Evolutionary conservation across 2,888 invertebrate genomes (phyloP), one percentile per base, ranked within the genome.

Genomic region (Branchellion lobata): DNA sequence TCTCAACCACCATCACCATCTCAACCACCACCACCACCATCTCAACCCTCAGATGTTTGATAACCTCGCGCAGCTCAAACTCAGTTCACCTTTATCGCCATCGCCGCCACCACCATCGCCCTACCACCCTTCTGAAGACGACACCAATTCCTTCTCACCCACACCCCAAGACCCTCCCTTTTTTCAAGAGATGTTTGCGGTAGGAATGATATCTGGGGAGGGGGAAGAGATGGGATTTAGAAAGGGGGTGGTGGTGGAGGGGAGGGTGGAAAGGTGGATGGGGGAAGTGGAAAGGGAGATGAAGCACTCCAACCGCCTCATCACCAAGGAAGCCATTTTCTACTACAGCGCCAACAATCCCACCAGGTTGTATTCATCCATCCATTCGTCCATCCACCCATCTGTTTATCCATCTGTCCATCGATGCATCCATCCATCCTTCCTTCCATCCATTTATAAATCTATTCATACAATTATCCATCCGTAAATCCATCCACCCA

Each of bases 21-120:
- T n/a, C n/a, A n/a, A n/a, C n/a, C n/a, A n/a, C n/a, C n/a, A n/a
- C n/a, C n/a, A n/a, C n/a, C n/a, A n/a, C n/a, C n/a, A n/a, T n/a
- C n/a, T n/a, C n/a, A n/a, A n/a, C n/a, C n/a, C n/a, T n/a, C 87
- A 93, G 92, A 95, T 96, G 94, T 96, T 94, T 87, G 95, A 95
- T 87, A 95, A 95, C 85, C 92, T 96, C 40, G 91, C 92, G 83
- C 90, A 92, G 27, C 89, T 96, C 81, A 90, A 91, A 40, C 89
- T 95, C 83, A 90, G 65, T 92, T 93, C 84, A 90, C 90, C 81
- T 90, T 90, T 21, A 91, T 92, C 76, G 90, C 91, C 31, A 5
- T n/a, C 31, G 21, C 14, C 14, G 3, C n/a, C 33, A 69, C 14
- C 69, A 24, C 14, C n/a, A n/a, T n/a, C n/a, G n/a, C n/a, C n/a